Evolutionary conservation across 2,113 vertebrate genomes (phyloP), one percentile per base, ranked within the genome.

Genomic region (Mastomys coucha): DNA sequence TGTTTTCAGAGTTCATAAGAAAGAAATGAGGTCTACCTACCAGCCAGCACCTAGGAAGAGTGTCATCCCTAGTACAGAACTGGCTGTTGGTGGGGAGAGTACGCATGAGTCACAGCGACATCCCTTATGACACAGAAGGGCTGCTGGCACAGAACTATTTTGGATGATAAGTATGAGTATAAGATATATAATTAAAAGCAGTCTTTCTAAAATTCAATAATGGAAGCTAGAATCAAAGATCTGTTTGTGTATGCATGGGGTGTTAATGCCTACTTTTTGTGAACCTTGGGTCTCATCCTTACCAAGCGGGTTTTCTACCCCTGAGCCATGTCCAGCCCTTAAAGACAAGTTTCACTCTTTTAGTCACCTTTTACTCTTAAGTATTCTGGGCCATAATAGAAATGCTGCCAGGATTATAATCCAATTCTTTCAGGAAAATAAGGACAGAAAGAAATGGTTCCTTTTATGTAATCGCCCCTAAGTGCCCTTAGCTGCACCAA

Each of bases 361-460:
- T n/a, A 88, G 56, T 97, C 93, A 88, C 95, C 19, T 56, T 49
- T 82, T 88, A 24, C 91, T 97, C 67, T 94, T 93, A 2, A 96
- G 76, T 72, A 2, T 86, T 76, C 72, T 95, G 93, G 96, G 97
- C 91, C 89, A 63, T 24, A 88, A 96, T 97, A 95, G n/a, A 73
- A 95, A 7, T 95, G 53, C 63, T 93, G 7, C 82, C 1, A 0
- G 72, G 88, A 89, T 95, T 88, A 97, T 92, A 98, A 95, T 97
- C 88, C 75, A 73, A 85, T 96, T 96, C 31, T 97, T 33, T 96
- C 96, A 93, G 75, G 93, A 72, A 93, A 86, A 92, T 92, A 17
- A 91, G 63, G 76, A 73, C 84, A 22, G 19, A 63, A 82, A 84
- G 53, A 90, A 75, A 78, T 58, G 76, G 76, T 53, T 89, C 82